Conservation (phyloP, 2,113 vertebrate genomes). For the Ceratotherium simum region DNA sequence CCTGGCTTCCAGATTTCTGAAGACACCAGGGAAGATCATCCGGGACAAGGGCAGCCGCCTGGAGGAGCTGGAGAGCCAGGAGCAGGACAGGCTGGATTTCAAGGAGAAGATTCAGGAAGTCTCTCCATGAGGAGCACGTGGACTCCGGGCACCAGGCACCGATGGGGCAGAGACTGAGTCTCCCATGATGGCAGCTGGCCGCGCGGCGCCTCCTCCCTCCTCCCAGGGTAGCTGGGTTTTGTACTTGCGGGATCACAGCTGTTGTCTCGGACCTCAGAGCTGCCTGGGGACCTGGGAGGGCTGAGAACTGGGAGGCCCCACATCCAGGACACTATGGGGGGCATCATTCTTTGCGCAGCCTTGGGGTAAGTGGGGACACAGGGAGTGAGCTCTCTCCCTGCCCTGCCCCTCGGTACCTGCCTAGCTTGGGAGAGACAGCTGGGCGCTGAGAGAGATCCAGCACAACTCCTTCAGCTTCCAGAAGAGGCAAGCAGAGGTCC, state of each 20-base stretch:
- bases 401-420: neutral
- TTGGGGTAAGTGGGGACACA: neutral
- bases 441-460: neutral
- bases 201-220: neutral
- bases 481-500: neutral
- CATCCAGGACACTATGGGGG: neutral
- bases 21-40: conserved; percentile 89
- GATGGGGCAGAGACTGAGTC: neutral
- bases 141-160: neutral
- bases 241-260: fast-evolving
- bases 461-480: neutral
- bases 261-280: neutral
- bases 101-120: conserved; percentile 86
- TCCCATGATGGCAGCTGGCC: neutral
- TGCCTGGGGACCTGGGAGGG: neutral
- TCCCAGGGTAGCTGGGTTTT: neutral
- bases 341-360: neutral
- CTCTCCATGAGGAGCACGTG: conserved; percentile 73
- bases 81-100: conserved; percentile 80
- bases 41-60: conserved; percentile 82
- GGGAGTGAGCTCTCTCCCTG: neutral
- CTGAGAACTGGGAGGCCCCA: neutral
- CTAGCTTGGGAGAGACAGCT: too few species aligned
- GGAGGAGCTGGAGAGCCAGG: conserved; percentile 83
- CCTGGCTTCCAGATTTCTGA: conserved; percentile 90